Base-by-base conservation (phyloP, 2,888 invertebrate genomes). In the Autographa gamma region DNA sequence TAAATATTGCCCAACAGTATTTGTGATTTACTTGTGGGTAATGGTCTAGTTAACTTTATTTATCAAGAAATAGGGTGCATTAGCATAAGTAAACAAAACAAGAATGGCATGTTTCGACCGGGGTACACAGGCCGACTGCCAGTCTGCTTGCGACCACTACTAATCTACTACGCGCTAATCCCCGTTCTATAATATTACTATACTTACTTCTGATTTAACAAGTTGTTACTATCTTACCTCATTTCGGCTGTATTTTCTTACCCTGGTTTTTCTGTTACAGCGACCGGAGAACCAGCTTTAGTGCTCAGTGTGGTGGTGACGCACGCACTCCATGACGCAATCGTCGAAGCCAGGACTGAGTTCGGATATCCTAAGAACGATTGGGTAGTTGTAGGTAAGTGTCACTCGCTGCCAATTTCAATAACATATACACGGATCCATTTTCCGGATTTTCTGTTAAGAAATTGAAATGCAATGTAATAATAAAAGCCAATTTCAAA, bases 241-340 rank as follows among this genome's bases (percentile, higher is more conserved):
- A 11, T 2, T 38, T 11, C 0, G 1, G 6, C 11, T 0, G 38
- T 11, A 38, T 11, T 38, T 63, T 18, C 31, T 48, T 16, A 48
- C 32, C 1, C 63, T 48, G 54, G 31, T 80, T 89, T 9, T 11
- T 11, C 38, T 38, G 1, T 48, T 48, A 48, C 82, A 96, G 96
- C 96, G 16, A 96, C 96, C 0, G 96, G 96, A 1, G 96, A 96
- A 80, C 96, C 96, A 14, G 94, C 96, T 0, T 65, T 96, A 6
- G 92, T 93, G 34, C 82, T 96, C 61, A 88, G 96, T 0, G 92
- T 96, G 6, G 91, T 88, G 0, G 93, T 96, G 0, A 92, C 96
- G 0, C 91, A 97, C 70, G 97, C 97, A 0, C 91, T 97, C 13
- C 96, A 97, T 41, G 92, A 96, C 70, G 97, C 97, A 2, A 89